A percentile compares a stretch with the other conserved stretches of the same genome.
Evolutionary conservation across 2,797 vertebrate genomes (phyloP).

Genomic region (Bufotes viridis): DNA sequence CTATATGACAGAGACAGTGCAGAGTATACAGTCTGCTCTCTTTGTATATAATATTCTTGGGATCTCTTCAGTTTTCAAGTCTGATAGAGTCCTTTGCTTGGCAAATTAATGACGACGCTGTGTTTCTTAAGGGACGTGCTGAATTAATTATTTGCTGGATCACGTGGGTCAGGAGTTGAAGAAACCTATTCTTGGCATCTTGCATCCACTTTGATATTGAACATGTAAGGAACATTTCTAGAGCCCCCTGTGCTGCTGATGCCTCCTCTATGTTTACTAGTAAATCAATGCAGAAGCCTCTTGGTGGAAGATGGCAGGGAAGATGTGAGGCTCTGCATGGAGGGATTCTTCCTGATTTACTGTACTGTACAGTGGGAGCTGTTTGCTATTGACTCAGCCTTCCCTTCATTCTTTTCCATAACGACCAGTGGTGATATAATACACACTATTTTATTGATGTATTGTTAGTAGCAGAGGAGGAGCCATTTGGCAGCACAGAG

Average conservation of each 20-base stretch:
- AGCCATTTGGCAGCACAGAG: constrained; percentile 70
- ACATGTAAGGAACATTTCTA: constrained; percentile 79
- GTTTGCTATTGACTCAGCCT: constrained; percentile 71
- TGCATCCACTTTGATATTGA: constrained; percentile 85
- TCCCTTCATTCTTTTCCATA: constrained; percentile 72
- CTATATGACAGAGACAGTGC: constrained; percentile 82
- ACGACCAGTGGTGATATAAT: constrained; percentile 74
- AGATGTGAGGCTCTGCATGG: constrained; percentile 70
- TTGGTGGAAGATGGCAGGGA: constrained; percentile 75
- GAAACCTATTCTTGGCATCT: constrained; percentile 94
- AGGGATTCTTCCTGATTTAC: constrained; percentile 72
- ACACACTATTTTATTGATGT: constrained; percentile 74
- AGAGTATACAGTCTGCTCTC: constrained; percentile 85
- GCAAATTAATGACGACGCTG: constrained; percentile 99
- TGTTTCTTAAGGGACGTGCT: constrained; percentile 99
- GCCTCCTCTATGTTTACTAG: constrained; percentile 62
- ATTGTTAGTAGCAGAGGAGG: constrained; percentile 74
- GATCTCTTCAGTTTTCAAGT: constrained; percentile 99
- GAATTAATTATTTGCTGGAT: constrained; percentile 99
- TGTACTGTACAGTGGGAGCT: constrained; percentile 71
- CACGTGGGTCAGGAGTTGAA: constrained; percentile 96
- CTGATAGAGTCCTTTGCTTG: constrained; percentile 99
- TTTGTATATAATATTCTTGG: constrained; percentile 97
- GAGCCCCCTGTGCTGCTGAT: constrained; percentile 71
- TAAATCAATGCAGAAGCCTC: constrained; percentile 72